Evolutionary conservation across 2,797 vertebrate genomes (phyloP).

Genomic region (Oreortyx pictus): DNA sequence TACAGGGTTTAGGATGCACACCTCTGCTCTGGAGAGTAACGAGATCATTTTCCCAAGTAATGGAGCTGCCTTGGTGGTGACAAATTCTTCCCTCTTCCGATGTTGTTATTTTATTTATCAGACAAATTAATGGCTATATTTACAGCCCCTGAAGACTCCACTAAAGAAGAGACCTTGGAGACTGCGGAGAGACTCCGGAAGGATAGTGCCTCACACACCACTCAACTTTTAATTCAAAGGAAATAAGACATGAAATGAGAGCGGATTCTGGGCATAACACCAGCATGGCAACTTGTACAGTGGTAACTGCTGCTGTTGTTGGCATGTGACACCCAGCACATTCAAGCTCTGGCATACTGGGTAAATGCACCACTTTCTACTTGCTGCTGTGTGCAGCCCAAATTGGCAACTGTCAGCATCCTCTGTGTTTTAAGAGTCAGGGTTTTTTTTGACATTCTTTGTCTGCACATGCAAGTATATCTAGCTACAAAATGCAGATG

Average conservation of each 20-base stretch:
- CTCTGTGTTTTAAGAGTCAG: neutral
- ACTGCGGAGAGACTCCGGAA: slow-evolving; percentile 2
- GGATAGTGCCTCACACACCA: neutral
- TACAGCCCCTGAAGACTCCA: neutral
- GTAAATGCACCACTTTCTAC: neutral
- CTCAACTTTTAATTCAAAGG: slow-evolving; percentile 21
- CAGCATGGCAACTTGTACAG: neutral
- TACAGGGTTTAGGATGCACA: neutral
- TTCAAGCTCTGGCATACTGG: neutral
- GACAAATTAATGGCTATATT: slow-evolving; percentile 35
- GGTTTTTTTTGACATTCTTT: neutral
- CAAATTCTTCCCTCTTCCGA: neutral
- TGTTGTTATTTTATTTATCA: slow-evolving; percentile 38
- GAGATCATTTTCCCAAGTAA: slow-evolving; percentile 18
- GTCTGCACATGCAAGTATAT: neutral
- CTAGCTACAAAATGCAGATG: neutral
- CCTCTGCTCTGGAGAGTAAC: slow-evolving; percentile 2
- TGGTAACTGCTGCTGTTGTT: neutral
- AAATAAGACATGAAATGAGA: slow-evolving; percentile 31
- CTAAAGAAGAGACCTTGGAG: slow-evolving; percentile 21
- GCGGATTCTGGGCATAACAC: neutral
- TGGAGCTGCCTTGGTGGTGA: neutral
- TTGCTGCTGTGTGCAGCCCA: neutral
- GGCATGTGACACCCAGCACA: neutral
- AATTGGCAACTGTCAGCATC: neutral